Base-by-base conservation (phyloP, 1,140 invertebrate species). In the Pantala flavescens region DNA sequence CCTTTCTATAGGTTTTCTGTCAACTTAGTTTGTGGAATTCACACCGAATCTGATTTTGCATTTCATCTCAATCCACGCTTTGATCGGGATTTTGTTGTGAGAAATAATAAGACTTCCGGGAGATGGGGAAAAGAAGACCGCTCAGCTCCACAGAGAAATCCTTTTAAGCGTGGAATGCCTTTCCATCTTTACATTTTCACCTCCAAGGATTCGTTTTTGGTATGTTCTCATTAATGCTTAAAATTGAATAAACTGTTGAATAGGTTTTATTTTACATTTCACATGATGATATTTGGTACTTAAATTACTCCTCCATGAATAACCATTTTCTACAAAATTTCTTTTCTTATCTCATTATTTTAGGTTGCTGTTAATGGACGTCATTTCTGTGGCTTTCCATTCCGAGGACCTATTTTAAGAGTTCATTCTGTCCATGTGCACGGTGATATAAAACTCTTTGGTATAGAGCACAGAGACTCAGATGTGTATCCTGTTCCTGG, bases 381-480 rank as follows among this genome's bases (percentile, higher is more conserved):
- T 71, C 75, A 76, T 74, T 76, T 74, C 21, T 76, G 75, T 76
- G 42, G 72, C 12, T 76, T 76, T 71, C 14, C 12, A n/a, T 71
- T 71, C 19, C 43, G 42, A 23, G 16, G 23, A 49, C 23, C 73
- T 16, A 42, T 74, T 19, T 55, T n/a, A n/a, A 43, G 19, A 7
- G 70, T 76, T 43, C 23, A 71, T 23, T 71, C 75, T 43, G 36
- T 76, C 16, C 72, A 76, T 43, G 70, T 76, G 7, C 7, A 76
- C 42, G 75, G 75, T n/a, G 75, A 76, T 42, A 71, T 76, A 28
- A 71, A 23, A 23, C 24, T 76, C 21, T 70, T 70, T 16, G 28
- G 28, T 23, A 72, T 76, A 0, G 28, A 70, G 49, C 49, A 63
- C 49, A 16, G 49, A 16, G n/a, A 63, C 49, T 63, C 16, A 3